Conservation (phyloP, 2,797 vertebrate genomes). For the Xenops minutus region DNA sequence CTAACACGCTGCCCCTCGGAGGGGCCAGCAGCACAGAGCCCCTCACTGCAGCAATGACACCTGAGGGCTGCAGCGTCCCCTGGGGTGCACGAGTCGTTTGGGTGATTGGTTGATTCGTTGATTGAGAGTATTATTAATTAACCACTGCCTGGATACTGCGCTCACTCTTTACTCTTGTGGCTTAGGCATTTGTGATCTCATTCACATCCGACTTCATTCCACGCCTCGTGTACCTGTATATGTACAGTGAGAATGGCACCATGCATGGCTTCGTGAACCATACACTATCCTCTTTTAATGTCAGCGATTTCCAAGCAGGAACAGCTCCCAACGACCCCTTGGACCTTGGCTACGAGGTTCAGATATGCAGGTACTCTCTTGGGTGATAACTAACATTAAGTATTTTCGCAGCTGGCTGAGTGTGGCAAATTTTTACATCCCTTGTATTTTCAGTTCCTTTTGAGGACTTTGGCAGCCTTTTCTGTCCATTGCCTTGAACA, state of each 20-base stretch:
- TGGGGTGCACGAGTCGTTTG: background rate
- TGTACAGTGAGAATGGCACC: constrained; percentile 91
- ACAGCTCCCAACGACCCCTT: constrained; percentile 83
- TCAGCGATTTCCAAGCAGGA: constrained; percentile 88
- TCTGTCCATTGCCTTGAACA: background rate
- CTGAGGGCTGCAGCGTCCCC: too few relatives aligned
- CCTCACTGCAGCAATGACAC: too few relatives aligned
- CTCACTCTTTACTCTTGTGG: constrained; percentile 67
- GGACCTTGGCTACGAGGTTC: constrained; percentile 85
- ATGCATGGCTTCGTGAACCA: constrained; percentile 95
- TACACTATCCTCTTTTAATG: constrained; percentile 93
- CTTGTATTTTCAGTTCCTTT: background rate
- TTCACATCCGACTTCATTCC: constrained; percentile 99
- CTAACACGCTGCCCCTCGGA: background rate
- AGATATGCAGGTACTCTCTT: constrained; percentile 87
- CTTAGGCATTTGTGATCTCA: constrained; percentile 95
- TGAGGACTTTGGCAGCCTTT: background rate
- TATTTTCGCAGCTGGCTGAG: background rate
- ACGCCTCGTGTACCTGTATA: constrained; percentile 93
- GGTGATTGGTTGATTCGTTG: background rate
- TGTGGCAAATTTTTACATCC: background rate
- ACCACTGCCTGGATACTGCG: background rate
- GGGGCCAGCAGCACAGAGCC: background rate
- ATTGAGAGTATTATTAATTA: background rate
- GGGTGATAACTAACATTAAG: background rate